Evolutionary conservation across 2,888 invertebrate genomes (phyloP).

Genomic region (Chrysomela aeneicollis): DNA sequence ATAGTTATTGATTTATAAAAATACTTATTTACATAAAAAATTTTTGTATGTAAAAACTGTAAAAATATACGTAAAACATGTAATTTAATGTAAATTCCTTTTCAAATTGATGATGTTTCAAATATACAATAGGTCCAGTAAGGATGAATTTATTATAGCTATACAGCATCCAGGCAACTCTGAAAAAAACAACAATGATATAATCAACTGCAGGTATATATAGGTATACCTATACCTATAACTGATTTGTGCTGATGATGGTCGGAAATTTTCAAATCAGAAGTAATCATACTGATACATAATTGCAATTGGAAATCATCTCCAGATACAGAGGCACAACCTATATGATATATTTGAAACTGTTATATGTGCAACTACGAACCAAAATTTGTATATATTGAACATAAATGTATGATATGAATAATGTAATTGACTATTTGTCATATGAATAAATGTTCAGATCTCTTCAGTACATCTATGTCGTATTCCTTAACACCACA

Average conservation of each 20-base stretch:
- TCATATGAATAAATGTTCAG: slow-evolving; percentile 62
- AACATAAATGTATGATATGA: slow-evolving; percentile 50
- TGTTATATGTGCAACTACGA: slow-evolving; percentile 51
- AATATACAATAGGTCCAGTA: slow-evolving; percentile 43
- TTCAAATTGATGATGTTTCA: slow-evolving; percentile 45
- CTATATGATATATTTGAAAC: slow-evolving; percentile 26
- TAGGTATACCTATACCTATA: too few species aligned
- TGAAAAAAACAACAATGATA: too few species aligned
- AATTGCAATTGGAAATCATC: too few species aligned
- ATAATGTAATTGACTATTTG: slow-evolving; percentile 60
- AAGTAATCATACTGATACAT: too few species aligned
- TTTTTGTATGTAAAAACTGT: slow-evolving; percentile 38
- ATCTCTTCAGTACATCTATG: slow-evolving; percentile 44
- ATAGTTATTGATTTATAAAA: background rate
- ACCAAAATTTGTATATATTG: slow-evolving; percentile 55
- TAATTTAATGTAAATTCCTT: slow-evolving; percentile 16
- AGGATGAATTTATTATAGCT: slow-evolving; percentile 18
- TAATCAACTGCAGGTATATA: too few species aligned
- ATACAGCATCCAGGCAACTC: background rate
- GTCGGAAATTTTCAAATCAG: too few species aligned
- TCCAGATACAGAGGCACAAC: too few species aligned
- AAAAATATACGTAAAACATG: slow-evolving; percentile 33
- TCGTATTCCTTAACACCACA: slow-evolving; percentile 8
- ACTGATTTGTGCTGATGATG: too few species aligned
- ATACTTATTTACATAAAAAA: background rate